phyloP scores from a whole-genome alignment of 2,113 vertebrate genomes.

The Bostrychus sinensis region DNA sequence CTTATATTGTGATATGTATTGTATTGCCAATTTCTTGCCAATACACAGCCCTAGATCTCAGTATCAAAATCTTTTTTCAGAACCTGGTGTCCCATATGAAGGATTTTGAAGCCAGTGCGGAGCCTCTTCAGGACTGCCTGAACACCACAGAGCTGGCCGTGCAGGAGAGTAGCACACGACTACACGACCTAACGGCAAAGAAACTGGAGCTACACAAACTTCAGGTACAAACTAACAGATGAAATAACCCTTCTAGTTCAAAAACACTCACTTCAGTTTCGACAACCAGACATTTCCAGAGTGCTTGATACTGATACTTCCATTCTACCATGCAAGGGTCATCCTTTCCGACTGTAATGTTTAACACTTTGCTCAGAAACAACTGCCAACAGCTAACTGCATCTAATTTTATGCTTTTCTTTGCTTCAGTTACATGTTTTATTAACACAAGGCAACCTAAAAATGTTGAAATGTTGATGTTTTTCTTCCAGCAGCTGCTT shows the following conservation, averaged over 20 bases:
- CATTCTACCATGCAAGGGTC: slow-evolving; percentile 18
- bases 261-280: slow-evolving; percentile 7
- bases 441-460: slow-evolving; percentile 9
- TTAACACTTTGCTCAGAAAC: slow-evolving; percentile 3
- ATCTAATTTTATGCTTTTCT: slow-evolving; percentile 30
- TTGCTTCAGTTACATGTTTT: slow-evolving; percentile 27
- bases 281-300: background rate
- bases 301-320: background rate
- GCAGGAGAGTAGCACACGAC: slow-evolving; percentile 86
- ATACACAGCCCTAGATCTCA: background rate
- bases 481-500: slow-evolving; percentile 17
- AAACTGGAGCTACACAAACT: slow-evolving; percentile 90
- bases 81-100: slow-evolving; percentile 93
- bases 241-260: background rate
- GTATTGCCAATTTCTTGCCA: background rate
- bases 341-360: slow-evolving; percentile 18
- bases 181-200: slow-evolving; percentile 92
- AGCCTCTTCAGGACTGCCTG: slow-evolving; percentile 90
- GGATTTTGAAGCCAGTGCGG: slow-evolving; percentile 90
- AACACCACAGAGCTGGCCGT: slow-evolving; percentile 84
- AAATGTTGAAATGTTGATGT: background rate
- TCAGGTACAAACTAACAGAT: slow-evolving; percentile 82
- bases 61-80: slow-evolving; percentile 64
- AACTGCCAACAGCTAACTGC: slow-evolving; percentile 26
- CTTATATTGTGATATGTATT: no score